Percentiles rank a stretch among this genome's conserved stretches.
Evolutionary conservation across 2,113 vertebrate genomes (phyloP).

Genomic region (Cathartes aura): DNA sequence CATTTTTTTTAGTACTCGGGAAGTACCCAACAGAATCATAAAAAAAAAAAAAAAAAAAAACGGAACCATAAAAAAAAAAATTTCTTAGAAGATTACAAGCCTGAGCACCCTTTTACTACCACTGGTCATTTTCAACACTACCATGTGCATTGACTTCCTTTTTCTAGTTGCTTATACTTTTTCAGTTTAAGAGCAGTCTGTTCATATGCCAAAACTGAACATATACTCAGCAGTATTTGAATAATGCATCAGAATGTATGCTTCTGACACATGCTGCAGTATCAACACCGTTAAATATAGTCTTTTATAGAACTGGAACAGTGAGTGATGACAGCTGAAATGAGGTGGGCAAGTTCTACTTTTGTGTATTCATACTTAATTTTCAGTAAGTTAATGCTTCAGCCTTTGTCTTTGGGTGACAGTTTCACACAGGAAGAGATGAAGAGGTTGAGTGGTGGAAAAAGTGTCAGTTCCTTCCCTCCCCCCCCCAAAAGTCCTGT

Average conservation of each 20-base stretch:
- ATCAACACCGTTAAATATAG: slow-evolving; percentile 70
- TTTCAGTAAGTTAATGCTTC: slow-evolving; percentile 24
- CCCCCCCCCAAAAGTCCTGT: fast-evolving
- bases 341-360: slow-evolving; percentile 57
- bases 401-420: slow-evolving; percentile 22
- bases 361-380: slow-evolving; percentile 38
- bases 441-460: neutral
- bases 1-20: neutral
- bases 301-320: slow-evolving; percentile 61
- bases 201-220: slow-evolving; percentile 25
- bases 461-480: neutral
- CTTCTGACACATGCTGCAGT: slow-evolving; percentile 68
- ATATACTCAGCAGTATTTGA: slow-evolving; percentile 64
- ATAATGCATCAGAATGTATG: slow-evolving; percentile 69
- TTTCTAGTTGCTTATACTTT: neutral
- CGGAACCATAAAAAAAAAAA: neutral
- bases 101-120: neutral
- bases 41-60: neutral
- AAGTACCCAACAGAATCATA: neutral
- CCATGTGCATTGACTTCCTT: neutral
- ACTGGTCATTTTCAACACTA: neutral
- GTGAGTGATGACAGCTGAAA: slow-evolving; percentile 67
- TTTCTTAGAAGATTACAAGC: neutral
- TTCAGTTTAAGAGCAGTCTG: slow-evolving; percentile 31
- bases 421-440: slow-evolving; percentile 24